A percentile compares a stretch with the other conserved stretches of the same genome.
Conservation (phyloP, 2,113 vertebrate genomes). For the Picathartes gymnocephalus region DNA sequence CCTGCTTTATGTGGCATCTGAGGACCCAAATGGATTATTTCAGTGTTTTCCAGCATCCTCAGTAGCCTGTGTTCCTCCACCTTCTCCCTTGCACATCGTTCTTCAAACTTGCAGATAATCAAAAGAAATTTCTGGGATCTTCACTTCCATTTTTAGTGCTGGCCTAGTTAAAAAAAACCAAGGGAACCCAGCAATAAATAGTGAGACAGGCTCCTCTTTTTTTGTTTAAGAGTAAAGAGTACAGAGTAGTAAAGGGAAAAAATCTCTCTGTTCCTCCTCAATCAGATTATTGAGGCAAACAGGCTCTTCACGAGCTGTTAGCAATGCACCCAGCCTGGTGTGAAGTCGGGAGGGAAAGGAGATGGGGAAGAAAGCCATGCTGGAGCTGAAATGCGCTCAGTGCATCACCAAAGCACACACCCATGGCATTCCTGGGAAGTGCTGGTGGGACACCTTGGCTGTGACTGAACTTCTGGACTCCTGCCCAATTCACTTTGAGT, state of each 20-base stretch:
- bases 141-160: not conserved
- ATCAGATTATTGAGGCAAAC: not conserved
- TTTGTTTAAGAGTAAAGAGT: not conserved
- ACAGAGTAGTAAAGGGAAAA: not conserved
- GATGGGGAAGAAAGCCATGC: not conserved
- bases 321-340: not conserved
- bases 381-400: not conserved
- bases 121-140: not conserved
- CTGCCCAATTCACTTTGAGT: not conserved
- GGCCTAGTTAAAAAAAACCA: slow-evolving; percentile 7
- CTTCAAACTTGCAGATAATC: not conserved
- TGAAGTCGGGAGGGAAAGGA: not conserved
- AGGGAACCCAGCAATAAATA: not conserved
- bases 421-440: fast-evolving
- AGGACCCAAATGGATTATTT: not conserved
- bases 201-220: not conserved
- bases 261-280: not conserved
- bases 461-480: not conserved
- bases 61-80: not conserved
- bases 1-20: not conserved
- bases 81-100: not conserved
- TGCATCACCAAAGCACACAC: not conserved
- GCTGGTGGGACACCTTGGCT: not conserved
- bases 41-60: not conserved
- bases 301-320: not conserved